A percentile compares a stretch with the other conserved stretches of the same genome.
These are phyloP conservation scores for Nipponacmea schrenckii DNA, from an alignment of 2,888 invertebrate species.

Conservation along the genomic window DNA sequence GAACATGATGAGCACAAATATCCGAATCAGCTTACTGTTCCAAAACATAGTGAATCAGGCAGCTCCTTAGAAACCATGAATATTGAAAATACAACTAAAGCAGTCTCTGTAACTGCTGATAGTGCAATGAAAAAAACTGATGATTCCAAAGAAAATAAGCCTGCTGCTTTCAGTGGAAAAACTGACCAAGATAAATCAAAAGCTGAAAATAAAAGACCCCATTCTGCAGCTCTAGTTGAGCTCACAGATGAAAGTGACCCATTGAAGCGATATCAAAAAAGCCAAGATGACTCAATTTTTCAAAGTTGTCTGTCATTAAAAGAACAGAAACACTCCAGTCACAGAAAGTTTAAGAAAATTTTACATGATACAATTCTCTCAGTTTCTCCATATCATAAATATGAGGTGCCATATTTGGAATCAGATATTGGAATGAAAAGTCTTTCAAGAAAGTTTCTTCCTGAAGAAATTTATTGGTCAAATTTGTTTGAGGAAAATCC, in stretches of 20 bases:
- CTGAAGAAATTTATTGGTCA: constrained; percentile 80
- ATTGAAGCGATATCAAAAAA: constrained; percentile 73
- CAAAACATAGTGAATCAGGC: not conserved
- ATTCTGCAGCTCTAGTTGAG: constrained; percentile 30
- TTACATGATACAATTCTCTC: constrained; percentile 81
- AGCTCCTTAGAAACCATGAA: not conserved
- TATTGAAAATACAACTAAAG: not conserved
- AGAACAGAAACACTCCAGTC: constrained; percentile 57
- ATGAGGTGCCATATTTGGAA: constrained; percentile 87
- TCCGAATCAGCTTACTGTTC: not conserved
- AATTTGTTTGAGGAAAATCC: constrained; percentile 43
- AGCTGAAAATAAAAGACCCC: not conserved
- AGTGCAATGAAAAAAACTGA: not conserved
- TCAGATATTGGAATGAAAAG: constrained; percentile 85
- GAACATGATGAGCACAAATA: constrained; percentile 21
- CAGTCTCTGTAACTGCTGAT: not conserved
- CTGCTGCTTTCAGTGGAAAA: not conserved
- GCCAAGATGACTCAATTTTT: constrained; percentile 67
- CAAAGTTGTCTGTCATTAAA: constrained; percentile 35
- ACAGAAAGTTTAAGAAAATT: constrained; percentile 77
- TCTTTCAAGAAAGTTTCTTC: constrained; percentile 78
- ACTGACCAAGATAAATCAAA: not conserved
- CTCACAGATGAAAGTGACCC: constrained; percentile 75
- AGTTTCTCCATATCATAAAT: constrained; percentile 86
- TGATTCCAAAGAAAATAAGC: not conserved